Evolutionary conservation across 2,113 vertebrate species (phyloP).

Genomic region (Epinephelus cyanopodus): DNA sequence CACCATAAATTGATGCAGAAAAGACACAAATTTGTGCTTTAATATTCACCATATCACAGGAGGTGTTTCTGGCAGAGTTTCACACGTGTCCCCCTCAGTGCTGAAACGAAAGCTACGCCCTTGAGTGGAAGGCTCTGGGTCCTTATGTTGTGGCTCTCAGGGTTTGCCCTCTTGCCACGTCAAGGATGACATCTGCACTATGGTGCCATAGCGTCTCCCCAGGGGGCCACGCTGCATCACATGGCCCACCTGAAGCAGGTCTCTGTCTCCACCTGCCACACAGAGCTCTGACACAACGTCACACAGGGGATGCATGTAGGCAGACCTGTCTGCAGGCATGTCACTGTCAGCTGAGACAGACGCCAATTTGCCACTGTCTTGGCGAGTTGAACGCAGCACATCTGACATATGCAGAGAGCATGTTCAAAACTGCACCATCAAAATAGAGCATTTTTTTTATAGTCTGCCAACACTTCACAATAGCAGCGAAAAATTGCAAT

Average conservation of each 20-base stretch:
- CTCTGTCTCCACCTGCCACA: conserved; percentile 62
- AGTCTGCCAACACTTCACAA: conserved; percentile 42
- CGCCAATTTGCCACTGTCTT: conserved; percentile 47
- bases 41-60: too few species aligned
- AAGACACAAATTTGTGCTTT: too few species aligned
- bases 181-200: conserved; percentile 48
- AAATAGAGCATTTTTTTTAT: conserved; percentile 14
- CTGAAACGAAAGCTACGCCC: too few species aligned
- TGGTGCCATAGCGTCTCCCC: conserved; percentile 14
- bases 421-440: conserved; percentile 33
- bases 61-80: too few species aligned
- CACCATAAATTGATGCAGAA: too few species aligned
- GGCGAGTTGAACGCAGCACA: conserved; percentile 28
- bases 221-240: conserved; percentile 33
- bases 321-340: conserved; percentile 56
- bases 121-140: conserved; percentile 39
- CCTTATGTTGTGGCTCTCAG: background rate
- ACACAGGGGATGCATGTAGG: conserved; percentile 50
- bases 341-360: conserved; percentile 48
- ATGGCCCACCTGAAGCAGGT: conserved; percentile 61
- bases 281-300: conserved; percentile 50
- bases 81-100: too few species aligned
- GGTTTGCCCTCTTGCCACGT: background rate
- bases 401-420: conserved; percentile 30
- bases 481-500: conserved; percentile 31